A percentile compares a stretch with the other conserved stretches of the same genome.
These are phyloP conservation scores for Stichodactyla mertensii DNA, from an alignment of 64 coral and sea anemone genomes.

Conservation along the genomic window DNA sequence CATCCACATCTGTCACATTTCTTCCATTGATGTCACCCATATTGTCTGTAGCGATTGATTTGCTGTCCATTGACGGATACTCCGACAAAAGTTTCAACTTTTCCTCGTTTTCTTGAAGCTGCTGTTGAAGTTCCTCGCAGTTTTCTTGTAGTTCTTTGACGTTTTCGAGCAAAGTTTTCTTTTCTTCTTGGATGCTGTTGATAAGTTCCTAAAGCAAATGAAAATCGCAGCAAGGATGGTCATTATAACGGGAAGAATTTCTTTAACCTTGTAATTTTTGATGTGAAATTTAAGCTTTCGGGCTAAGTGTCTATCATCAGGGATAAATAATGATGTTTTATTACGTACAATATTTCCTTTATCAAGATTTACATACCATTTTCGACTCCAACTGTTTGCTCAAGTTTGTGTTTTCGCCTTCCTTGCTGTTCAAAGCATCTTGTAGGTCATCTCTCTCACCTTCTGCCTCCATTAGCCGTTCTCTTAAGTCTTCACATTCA, in stretches of 20 bases:
- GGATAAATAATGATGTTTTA: too few relatives aligned
- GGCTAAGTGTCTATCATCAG: too few relatives aligned
- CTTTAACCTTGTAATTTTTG: too few relatives aligned
- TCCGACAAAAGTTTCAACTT: constrained; percentile 75
- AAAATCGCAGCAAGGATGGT: not conserved
- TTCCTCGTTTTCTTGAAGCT: constrained; percentile 66
- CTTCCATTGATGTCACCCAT: constrained; percentile 40
- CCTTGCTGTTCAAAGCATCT: constrained; percentile 45
- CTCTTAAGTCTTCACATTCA: constrained; percentile 83
- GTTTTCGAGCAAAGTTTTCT: constrained; percentile 47
- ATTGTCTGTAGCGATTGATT: not conserved
- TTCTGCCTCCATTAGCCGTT: constrained; percentile 62
- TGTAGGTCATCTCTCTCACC: constrained; percentile 83
- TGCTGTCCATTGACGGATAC: constrained; percentile 57
- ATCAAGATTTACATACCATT: constrained; percentile 38
- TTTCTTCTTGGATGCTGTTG: constrained; percentile 61
- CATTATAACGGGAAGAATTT: not conserved
- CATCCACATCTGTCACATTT: constrained; percentile 40
- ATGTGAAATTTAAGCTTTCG: too few relatives aligned
- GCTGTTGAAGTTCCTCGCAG: constrained; percentile 32
- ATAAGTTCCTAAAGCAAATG: constrained; percentile 50
- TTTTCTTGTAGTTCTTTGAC: constrained; percentile 54
- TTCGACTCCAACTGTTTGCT: constrained; percentile 59
- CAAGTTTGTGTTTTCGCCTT: constrained; percentile 43
- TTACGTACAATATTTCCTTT: too few relatives aligned